Percentiles rank a stretch among this genome's conserved stretches.
Evolutionary conservation across 2,888 invertebrate species (phyloP).

Genomic region (Eledone cirrhosa): DNA sequence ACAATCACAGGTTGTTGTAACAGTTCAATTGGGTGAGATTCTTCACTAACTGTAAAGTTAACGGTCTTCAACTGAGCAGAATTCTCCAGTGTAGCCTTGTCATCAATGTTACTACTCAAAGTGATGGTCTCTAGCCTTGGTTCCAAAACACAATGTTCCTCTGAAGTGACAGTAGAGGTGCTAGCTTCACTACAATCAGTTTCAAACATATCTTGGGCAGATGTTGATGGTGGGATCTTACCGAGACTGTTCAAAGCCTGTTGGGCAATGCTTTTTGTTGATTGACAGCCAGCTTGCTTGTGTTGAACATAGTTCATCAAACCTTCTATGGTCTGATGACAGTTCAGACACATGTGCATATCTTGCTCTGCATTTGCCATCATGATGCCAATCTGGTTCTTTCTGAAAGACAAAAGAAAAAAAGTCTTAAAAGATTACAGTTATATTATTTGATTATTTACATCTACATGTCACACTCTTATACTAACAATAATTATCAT

Average conservation of each 20-base stretch:
- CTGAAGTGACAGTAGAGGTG: neutral
- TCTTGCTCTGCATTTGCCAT: conserved; percentile 74
- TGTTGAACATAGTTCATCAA: conserved; percentile 88
- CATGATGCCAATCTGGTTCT: neutral
- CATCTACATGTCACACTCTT: neutral
- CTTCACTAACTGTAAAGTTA: neutral
- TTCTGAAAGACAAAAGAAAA: neutral
- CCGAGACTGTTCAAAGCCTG: conserved; percentile 13
- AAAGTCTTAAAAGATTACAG: neutral
- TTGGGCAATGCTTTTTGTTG: conserved; percentile 34
- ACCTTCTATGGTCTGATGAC: conserved; percentile 82
- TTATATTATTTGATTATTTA: neutral
- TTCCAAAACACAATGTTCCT: neutral
- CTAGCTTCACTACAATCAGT: neutral
- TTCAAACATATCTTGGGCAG: neutral
- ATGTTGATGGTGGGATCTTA: neutral
- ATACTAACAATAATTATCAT: neutral
- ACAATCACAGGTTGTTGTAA: neutral
- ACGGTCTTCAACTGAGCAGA: neutral
- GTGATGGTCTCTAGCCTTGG: neutral
- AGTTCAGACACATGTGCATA: conserved; percentile 87
- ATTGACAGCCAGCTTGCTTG: conserved; percentile 76
- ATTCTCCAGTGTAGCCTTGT: neutral
- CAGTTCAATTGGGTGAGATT: neutral
- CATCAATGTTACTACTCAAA: neutral